Percentiles rank a stretch among this genome's conserved stretches.
Evolutionary conservation across 2,888 invertebrate genomes (phyloP).

Genomic region (Zygaena filipendulae): DNA sequence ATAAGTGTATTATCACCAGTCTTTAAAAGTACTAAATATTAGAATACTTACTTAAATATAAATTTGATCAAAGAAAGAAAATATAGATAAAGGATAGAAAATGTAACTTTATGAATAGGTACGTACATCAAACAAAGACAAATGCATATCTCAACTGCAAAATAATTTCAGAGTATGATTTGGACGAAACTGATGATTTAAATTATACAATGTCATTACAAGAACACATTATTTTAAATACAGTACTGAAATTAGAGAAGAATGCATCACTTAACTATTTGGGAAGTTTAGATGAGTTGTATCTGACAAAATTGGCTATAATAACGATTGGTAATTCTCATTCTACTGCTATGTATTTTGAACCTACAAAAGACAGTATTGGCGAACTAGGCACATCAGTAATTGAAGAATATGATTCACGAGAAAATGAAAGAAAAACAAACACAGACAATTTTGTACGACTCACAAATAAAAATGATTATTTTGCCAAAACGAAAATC

Average conservation of each 20-base stretch:
- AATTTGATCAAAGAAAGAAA: too few species aligned
- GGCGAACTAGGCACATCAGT: slow-evolving; percentile 19
- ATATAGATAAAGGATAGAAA: too few species aligned
- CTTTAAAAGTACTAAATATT: too few species aligned
- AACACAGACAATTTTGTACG: too few species aligned
- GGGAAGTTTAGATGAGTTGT: slow-evolving; percentile 41
- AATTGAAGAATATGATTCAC: too few species aligned
- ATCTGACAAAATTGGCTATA: slow-evolving; percentile 39
- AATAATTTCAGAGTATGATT: slow-evolving; percentile 32
- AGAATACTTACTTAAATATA: too few species aligned
- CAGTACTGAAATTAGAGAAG: slow-evolving; percentile 37
- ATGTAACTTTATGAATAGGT: background rate
- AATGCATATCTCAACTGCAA: background rate
- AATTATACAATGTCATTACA: slow-evolving; percentile 30
- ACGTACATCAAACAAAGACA: background rate
- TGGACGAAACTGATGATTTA: slow-evolving; percentile 23
- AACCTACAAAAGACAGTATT: slow-evolving; percentile 30
- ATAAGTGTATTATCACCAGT: too few species aligned
- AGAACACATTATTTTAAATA: slow-evolving; percentile 35
- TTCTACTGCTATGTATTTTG: slow-evolving; percentile 21
- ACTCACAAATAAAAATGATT: too few species aligned
- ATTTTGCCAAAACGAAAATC: slow-evolving; percentile 23
- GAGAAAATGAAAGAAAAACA: too few species aligned
- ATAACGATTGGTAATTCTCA: slow-evolving; percentile 28
- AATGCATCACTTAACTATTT: slow-evolving; percentile 29